phyloP scores from a whole-genome alignment of 1,140 invertebrate species.

The Polyergus mexicanus region DNA sequence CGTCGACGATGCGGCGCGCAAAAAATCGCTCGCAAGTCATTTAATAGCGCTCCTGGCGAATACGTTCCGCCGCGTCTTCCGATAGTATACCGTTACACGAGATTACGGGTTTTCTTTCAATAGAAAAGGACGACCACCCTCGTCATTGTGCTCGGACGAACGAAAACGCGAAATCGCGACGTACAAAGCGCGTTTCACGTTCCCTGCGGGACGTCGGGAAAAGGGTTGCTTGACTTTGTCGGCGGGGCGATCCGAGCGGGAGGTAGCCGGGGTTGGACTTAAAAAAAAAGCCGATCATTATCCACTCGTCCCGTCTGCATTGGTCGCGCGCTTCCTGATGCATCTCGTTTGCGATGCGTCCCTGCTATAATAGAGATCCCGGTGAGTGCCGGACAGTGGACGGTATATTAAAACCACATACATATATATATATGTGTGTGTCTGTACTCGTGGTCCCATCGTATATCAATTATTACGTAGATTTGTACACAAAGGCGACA shows the following conservation, averaged over 20 bases:
- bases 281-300: conserved; percentile 77
- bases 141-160: conserved; percentile 65
- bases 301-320: conserved; percentile 71
- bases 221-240: conserved; percentile 64
- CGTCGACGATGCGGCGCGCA: conserved; percentile 58
- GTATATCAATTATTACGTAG: conserved; percentile 75
- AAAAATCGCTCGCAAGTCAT: conserved; percentile 64
- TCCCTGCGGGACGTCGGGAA: conserved; percentile 71
- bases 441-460: conserved; percentile 66
- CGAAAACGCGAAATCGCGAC: conserved; percentile 67
- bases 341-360: conserved; percentile 70
- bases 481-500: conserved; percentile 70
- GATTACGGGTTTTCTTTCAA: conserved; percentile 62
- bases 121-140: conserved; percentile 61
- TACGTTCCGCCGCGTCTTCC: conserved; percentile 60
- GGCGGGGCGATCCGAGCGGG: conserved; percentile 54
- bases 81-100: conserved; percentile 64
- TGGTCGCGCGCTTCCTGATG: conserved; percentile 75
- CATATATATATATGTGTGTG: too few relatives aligned
- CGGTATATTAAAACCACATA: conserved; percentile 67
- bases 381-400: conserved; percentile 65
- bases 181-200: conserved; percentile 73
- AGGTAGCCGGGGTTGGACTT: conserved; percentile 49
- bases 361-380: conserved; percentile 72
- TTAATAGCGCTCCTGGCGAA: conserved; percentile 61